Evolutionary conservation across 1,140 invertebrate genomes (phyloP).

Genomic region (Heliconius eleuchia): DNA sequence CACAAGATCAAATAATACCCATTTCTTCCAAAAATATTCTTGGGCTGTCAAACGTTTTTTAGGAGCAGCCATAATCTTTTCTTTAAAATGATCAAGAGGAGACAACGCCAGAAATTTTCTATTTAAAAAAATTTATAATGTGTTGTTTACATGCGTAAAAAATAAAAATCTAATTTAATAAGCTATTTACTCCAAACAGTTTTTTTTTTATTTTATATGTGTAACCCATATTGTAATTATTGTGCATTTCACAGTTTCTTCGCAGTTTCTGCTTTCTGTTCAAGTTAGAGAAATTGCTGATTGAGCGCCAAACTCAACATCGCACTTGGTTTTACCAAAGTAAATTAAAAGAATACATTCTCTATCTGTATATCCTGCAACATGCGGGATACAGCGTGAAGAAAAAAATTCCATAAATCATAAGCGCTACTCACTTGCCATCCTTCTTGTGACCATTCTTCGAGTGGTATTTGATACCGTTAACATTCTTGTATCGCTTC

Average conservation of each 20-base stretch:
- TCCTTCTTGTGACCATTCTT: constrained; percentile 93
- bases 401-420: constrained; percentile 18
- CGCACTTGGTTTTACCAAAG: no score
- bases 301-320: no score
- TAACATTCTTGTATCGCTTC: constrained; percentile 93
- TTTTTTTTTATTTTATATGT: no score
- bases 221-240: no score
- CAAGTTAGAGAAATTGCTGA: no score
- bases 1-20: constrained; percentile 49
- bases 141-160: not conserved
- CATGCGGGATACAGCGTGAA: no score
- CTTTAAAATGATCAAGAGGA: constrained; percentile 55
- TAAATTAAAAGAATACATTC: no score
- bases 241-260: no score
- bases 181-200: no score
- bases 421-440: constrained; percentile 84
- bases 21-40: constrained; percentile 76
- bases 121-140: constrained; percentile 12
- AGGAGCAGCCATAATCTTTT: constrained; percentile 49
- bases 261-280: no score
- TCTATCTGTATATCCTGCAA: not conserved
- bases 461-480: constrained; percentile 93
- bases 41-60: constrained; percentile 67
- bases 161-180: not conserved
- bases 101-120: constrained; percentile 63